Conservation (phyloP, 1,140 invertebrate genomes). For the Drosophila quadrilineata region DNA sequence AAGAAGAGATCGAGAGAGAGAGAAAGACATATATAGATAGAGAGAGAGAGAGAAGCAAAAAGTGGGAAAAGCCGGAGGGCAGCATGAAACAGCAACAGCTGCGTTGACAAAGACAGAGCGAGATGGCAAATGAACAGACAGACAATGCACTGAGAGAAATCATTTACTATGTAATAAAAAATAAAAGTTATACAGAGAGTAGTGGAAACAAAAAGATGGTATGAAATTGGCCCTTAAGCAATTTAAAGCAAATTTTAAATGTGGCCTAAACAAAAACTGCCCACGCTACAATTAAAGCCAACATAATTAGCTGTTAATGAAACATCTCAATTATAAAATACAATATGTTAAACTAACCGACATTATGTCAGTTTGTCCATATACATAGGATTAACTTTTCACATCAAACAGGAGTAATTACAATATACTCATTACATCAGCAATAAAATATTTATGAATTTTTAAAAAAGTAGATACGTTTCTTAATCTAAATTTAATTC, state of each 20-base stretch:
- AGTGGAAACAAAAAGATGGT: slow-evolving; percentile 32
- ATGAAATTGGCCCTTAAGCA: slow-evolving; percentile 67
- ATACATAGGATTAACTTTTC: slow-evolving; percentile 56
- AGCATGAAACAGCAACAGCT: slow-evolving; percentile 42
- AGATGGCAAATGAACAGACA: slow-evolving; percentile 54
- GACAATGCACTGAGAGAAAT: no score
- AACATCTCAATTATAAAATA: slow-evolving; percentile 44
- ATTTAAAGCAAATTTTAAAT: slow-evolving; percentile 62
- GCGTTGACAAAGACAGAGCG: no score
- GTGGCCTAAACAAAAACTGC: slow-evolving; percentile 9
- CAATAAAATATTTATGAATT: slow-evolving; percentile 25
- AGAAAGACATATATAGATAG: no score
- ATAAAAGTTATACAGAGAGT: background rate
- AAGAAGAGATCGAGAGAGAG: slow-evolving; percentile 23
- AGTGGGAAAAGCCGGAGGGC: no score
- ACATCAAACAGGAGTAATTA: background rate
- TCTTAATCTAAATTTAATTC: no score
- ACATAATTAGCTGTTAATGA: slow-evolving; percentile 31
- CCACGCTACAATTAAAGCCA: slow-evolving; percentile 15
- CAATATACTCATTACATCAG: background rate
- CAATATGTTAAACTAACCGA: slow-evolving; percentile 57
- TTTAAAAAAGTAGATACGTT: no score
- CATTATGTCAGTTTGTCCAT: slow-evolving; percentile 66
- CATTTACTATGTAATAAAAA: no score
- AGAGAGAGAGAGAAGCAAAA: slow-evolving; percentile 31